Evolutionary conservation across 1,140 invertebrate genomes (phyloP).

Genomic region (Daktulosphaira vitifoliae): DNA sequence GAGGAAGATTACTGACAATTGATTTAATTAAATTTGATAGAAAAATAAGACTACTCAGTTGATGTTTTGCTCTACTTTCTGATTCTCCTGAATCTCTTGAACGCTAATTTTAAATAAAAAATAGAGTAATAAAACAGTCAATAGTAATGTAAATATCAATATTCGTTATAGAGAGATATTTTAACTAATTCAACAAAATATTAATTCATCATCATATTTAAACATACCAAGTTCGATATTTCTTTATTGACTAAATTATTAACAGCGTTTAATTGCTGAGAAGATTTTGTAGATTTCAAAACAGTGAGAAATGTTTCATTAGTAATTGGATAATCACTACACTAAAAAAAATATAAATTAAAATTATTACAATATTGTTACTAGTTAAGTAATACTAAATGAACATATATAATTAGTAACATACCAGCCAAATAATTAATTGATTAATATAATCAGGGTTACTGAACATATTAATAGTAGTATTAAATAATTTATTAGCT

Average conservation of each 20-base stretch:
- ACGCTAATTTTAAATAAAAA: background rate
- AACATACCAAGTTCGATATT: constrained; percentile 34
- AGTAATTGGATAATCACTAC: constrained; percentile 62
- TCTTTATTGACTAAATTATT: constrained; percentile 57
- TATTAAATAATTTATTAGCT: constrained; percentile 66
- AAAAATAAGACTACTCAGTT: constrained; percentile 26
- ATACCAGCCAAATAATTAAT: constrained; percentile 80
- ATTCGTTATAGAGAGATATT: constrained; percentile 30
- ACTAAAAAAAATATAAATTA: constrained; percentile 50
- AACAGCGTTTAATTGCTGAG: constrained; percentile 71
- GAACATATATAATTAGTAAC: constrained; percentile 45
- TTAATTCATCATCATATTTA: background rate
- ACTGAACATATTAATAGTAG: constrained; percentile 69
- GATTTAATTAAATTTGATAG: constrained; percentile 29
- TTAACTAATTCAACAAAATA: constrained; percentile 10
- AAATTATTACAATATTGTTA: background rate
- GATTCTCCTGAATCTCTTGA: constrained; percentile 29
- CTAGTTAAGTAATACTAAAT: background rate
- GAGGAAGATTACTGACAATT: constrained; percentile 9
- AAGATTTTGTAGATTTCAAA: constrained; percentile 63
- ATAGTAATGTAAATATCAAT: constrained; percentile 35
- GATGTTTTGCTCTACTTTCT: constrained; percentile 25
- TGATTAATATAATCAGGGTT: constrained; percentile 94
- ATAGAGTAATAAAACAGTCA: background rate
- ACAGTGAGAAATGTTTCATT: constrained; percentile 75